Conservation (phyloP, 2,888 invertebrate genomes). For the Leucozona laternaria region DNA sequence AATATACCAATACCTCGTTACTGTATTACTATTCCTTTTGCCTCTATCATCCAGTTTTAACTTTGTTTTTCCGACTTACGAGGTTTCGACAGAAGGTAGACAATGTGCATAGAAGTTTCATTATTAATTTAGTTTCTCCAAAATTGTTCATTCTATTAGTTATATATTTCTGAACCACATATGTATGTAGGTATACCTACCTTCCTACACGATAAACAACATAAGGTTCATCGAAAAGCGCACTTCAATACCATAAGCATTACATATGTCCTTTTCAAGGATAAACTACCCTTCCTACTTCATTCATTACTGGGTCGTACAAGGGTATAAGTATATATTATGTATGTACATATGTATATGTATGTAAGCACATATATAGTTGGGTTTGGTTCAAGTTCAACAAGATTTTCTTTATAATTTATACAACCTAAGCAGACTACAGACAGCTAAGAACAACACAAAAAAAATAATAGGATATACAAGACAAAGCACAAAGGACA, state of each 20-base stretch:
- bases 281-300: background rate
- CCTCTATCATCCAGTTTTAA: too few relatives aligned
- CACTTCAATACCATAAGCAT: background rate
- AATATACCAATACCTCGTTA: too few relatives aligned
- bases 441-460: background rate
- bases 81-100: too few relatives aligned
- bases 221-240: background rate
- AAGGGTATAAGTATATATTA: too few relatives aligned
- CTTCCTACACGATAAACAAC: background rate
- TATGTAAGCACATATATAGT: too few relatives aligned
- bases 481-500: slow-evolving; percentile 5
- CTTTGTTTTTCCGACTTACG: too few relatives aligned
- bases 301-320: slow-evolving; percentile 4
- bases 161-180: background rate
- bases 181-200: too few relatives aligned
- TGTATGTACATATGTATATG: background rate
- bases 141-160: background rate
- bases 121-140: too few relatives aligned
- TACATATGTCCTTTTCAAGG: slow-evolving; percentile 11
- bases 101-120: too few relatives aligned
- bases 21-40: too few relatives aligned
- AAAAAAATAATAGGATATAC: background rate
- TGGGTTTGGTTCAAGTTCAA: slow-evolving; percentile 7
- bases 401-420: slow-evolving; percentile 25
- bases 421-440: slow-evolving; percentile 10